Conservation (phyloP, 2,797 vertebrate species). For the Sebastes wilsoni region DNA sequence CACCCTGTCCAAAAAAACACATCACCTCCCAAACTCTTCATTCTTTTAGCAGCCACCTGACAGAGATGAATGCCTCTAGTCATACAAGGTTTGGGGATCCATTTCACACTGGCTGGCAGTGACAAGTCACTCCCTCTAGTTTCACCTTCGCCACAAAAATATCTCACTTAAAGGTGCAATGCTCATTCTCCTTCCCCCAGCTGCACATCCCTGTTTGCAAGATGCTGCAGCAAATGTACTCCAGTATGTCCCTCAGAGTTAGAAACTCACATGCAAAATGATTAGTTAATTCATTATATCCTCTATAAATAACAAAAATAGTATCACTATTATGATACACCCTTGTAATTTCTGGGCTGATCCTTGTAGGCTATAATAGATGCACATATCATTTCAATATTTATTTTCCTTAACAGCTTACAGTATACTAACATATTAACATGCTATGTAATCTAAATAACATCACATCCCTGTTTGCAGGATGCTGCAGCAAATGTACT, state of each 20-base stretch:
- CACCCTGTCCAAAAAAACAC: not conserved
- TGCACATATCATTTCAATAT: not conserved
- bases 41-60: not conserved
- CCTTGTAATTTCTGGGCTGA: not conserved
- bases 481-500: conserved; percentile 44
- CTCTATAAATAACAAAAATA: not conserved
- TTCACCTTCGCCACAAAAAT: conserved; percentile 63
- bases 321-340: not conserved
- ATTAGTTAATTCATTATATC: not conserved
- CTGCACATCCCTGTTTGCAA: conserved; percentile 39
- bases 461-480: conserved; percentile 32
- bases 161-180: conserved; percentile 46
- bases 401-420: not conserved
- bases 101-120: conserved; percentile 38
- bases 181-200: conserved; percentile 23
- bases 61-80: conserved; percentile 7
- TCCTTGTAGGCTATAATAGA: not conserved
- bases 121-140: conserved; percentile 48
- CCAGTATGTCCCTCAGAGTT: not conserved
- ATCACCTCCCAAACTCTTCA: not conserved
- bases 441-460: not conserved
- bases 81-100: conserved; percentile 7
- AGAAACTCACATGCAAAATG: not conserved
- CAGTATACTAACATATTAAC: not conserved
- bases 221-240: conserved; percentile 46